These are phyloP conservation scores for Sphenodon punctatus DNA, from an alignment of 2,797 vertebrate species.

Conservation along the genomic window DNA sequence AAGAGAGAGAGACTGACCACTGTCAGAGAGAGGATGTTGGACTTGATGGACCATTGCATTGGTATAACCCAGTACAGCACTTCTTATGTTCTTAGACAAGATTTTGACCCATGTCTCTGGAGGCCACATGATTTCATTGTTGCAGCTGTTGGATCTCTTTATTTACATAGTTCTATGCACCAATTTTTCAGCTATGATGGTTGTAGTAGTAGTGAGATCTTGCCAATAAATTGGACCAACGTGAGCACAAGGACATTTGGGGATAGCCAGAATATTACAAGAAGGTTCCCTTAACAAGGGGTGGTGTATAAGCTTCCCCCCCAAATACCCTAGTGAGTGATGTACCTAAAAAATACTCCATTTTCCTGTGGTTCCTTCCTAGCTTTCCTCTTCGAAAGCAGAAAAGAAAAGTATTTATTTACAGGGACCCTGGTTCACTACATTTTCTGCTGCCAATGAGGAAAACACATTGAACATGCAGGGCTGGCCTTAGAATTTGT, in stretches of 20 bases:
- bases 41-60: too few species aligned
- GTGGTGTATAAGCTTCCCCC: background rate
- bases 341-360: background rate
- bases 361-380: background rate
- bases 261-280: background rate
- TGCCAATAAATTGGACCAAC: background rate
- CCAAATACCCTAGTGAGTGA: background rate
- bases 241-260: background rate
- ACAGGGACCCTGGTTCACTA: too few species aligned
- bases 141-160: background rate
- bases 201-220: background rate
- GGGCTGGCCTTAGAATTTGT: too few species aligned
- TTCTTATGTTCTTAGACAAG: too few species aligned
- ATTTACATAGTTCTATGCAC: background rate
- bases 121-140: background rate
- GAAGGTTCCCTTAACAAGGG: background rate
- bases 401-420: background rate
- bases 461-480: too few species aligned
- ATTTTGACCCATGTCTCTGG: background rate
- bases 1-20: too few species aligned
- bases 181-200: background rate
- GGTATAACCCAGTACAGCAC: too few species aligned
- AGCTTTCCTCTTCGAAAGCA: background rate
- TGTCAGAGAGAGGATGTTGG: too few species aligned
- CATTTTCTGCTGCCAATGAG: too few species aligned